Percentiles rank a stretch among this genome's conserved stretches.
These are phyloP conservation scores for Natrix natrix DNA, from an alignment of 2,797 vertebrate genomes.

Conservation along the genomic window DNA sequence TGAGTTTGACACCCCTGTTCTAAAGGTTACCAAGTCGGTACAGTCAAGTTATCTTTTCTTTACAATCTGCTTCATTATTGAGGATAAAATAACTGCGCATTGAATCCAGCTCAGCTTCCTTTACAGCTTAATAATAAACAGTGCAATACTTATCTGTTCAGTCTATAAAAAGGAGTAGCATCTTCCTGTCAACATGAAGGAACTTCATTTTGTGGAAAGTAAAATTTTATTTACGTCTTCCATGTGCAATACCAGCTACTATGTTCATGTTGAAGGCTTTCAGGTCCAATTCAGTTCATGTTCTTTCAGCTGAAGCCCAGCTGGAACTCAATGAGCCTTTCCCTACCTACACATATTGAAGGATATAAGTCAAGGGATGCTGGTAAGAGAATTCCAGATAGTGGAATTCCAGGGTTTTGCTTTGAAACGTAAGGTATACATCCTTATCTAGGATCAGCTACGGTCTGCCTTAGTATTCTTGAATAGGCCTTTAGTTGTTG, in stretches of 20 bases:
- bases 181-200: background rate
- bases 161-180: background rate
- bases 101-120: background rate
- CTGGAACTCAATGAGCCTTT: background rate
- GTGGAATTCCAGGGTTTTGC: background rate
- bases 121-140: conserved; percentile 1
- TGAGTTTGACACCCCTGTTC: background rate
- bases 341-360: background rate
- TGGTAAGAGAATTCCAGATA: background rate
- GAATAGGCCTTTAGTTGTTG: background rate
- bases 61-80: background rate
- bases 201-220: background rate
- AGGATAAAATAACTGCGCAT: background rate
- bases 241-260: no score
- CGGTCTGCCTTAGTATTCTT: background rate
- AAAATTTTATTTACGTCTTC: background rate
- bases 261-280: background rate
- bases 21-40: background rate
- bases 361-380: background rate
- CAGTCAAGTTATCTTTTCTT: background rate
- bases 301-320: background rate
- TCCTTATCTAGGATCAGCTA: background rate
- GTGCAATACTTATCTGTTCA: background rate
- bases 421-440: background rate
- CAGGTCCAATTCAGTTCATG: background rate